A percentile compares a stretch with the other conserved stretches of the same genome.
phyloP scores from a whole-genome alignment of 92 coral and sea anemone species.

The Scolanthus callimorphus region DNA sequence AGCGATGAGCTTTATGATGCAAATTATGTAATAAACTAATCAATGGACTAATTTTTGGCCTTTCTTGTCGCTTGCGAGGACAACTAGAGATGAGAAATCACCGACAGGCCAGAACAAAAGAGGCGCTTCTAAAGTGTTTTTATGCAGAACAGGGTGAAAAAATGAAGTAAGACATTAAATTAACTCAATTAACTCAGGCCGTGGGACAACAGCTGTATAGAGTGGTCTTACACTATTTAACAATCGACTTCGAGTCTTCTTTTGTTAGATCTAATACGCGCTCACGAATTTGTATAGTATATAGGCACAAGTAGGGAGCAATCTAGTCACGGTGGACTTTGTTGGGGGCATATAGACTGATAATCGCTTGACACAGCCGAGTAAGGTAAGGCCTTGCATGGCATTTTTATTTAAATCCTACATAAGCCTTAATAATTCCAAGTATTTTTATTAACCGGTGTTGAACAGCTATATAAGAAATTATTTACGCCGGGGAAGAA shows the following conservation, averaged over 20 bases:
- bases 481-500: no score
- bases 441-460: neutral
- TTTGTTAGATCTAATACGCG: slow-evolving; percentile 67
- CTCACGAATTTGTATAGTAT: slow-evolving; percentile 46
- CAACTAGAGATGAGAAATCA: slow-evolving; percentile 69
- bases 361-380: neutral
- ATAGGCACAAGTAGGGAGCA: slow-evolving; percentile 5
- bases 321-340: neutral
- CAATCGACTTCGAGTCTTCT: slow-evolving; percentile 72
- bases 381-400: neutral
- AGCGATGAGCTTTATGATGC: slow-evolving; percentile 89
- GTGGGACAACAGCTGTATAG: slow-evolving; percentile 74
- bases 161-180: slow-evolving; percentile 77
- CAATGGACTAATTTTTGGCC: slow-evolving; percentile 76
- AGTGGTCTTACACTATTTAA: slow-evolving; percentile 47
- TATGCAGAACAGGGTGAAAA: slow-evolving; percentile 59
- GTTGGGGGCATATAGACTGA: slow-evolving; percentile 1
- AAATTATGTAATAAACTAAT: slow-evolving; percentile 90
- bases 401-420: neutral
- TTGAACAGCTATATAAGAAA: no score
- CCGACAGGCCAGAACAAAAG: slow-evolving; percentile 82
- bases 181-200: slow-evolving; percentile 83
- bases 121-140: slow-evolving; percentile 68
- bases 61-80: slow-evolving; percentile 82
- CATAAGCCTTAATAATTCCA: neutral